These are phyloP conservation scores for Mactromeris polynyma DNA, from an alignment of 2,888 invertebrate genomes.

Conservation along the genomic window DNA sequence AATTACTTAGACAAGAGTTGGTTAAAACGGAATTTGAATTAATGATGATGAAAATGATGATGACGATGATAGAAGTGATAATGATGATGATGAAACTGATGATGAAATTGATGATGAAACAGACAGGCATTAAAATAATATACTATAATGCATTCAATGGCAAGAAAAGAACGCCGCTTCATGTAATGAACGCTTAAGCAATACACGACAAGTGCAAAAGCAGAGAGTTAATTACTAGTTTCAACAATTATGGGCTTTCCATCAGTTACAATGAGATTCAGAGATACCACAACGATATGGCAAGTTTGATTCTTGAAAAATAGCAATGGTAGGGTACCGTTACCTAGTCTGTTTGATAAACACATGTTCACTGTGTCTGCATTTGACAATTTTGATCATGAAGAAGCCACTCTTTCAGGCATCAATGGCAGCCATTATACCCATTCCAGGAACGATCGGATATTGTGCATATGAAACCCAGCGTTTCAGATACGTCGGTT, in stretches of 20 bases:
- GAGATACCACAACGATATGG: slow-evolving; percentile 37
- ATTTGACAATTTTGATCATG: slow-evolving; percentile 47
- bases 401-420: slow-evolving; percentile 31
- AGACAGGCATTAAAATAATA: slow-evolving; percentile 3
- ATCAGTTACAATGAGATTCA: slow-evolving; percentile 36
- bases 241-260: slow-evolving; percentile 27
- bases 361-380: slow-evolving; percentile 32
- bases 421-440: slow-evolving; percentile 34
- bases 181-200: slow-evolving; percentile 21
- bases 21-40: no score
- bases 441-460: slow-evolving; percentile 17
- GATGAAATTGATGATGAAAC: no score
- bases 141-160: slow-evolving; percentile 24
- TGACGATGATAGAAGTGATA: no score
- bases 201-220: slow-evolving; percentile 33
- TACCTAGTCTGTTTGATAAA: slow-evolving; percentile 33
- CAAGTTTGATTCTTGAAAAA: background rate
- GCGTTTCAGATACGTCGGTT: background rate
- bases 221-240: slow-evolving; percentile 1
- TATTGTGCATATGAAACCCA: background rate
- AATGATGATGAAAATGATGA: no score
- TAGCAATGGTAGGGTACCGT: slow-evolving; percentile 18
- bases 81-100: no score
- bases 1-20: no score
- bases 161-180: slow-evolving; percentile 33